A percentile compares a stretch with the other conserved stretches of the same genome.
Conservation (phyloP, 2,113 vertebrate species). For the Camelus bactrianus region DNA sequence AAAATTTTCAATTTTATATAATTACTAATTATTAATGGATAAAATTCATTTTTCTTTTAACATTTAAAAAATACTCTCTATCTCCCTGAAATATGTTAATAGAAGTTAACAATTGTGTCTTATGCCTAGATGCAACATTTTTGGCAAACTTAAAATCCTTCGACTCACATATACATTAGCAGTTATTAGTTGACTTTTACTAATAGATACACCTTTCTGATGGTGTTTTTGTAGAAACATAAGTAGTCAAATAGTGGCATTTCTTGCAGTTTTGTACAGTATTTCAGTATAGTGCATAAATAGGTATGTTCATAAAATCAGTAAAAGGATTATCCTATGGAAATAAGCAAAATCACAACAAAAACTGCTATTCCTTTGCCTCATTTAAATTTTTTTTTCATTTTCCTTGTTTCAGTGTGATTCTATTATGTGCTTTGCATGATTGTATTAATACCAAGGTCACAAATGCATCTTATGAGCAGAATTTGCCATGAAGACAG, state of each 20-base stretch:
- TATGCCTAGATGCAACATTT: conserved; percentile 83
- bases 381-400: conserved; percentile 74
- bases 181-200: conserved; percentile 92
- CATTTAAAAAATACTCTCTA: conserved; percentile 80
- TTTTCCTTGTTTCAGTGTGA: conserved; percentile 85
- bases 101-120: conserved; percentile 81
- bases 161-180: conserved; percentile 89
- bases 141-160: conserved; percentile 82
- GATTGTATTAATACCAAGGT: conserved; percentile 87
- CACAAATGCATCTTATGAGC: conserved; percentile 85
- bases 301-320: conserved; percentile 88
- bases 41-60: conserved; percentile 82
- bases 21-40: conserved; percentile 77
- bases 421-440: conserved; percentile 87
- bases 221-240: conserved; percentile 90
- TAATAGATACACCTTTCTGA: conserved; percentile 85
- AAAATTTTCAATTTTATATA: conserved; percentile 86
- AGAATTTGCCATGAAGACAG: conserved; percentile 77
- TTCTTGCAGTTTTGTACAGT: conserved; percentile 92
- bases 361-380: conserved; percentile 82
- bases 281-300: conserved; percentile 90
- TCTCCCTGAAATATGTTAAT: conserved; percentile 76
- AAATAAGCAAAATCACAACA: conserved; percentile 84
- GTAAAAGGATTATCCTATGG: conserved; percentile 85
- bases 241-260: conserved; percentile 89